Evolutionary conservation across 2,797 vertebrate genomes (phyloP).

Genomic region (Chrosomus eos): DNA sequence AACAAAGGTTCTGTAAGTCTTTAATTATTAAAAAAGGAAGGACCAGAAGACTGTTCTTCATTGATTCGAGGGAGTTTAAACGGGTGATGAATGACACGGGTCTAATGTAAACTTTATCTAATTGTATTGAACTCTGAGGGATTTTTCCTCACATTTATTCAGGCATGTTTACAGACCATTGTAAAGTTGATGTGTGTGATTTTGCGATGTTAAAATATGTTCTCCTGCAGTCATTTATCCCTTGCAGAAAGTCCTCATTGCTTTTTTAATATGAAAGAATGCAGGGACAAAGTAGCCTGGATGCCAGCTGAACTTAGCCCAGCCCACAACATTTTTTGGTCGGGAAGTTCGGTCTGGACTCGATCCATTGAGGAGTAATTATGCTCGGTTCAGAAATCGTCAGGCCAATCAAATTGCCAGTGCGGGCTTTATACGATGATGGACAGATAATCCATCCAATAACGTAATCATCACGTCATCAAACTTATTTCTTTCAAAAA

Average conservation of each 20-base stretch:
- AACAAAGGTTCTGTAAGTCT: slow-evolving; percentile 75
- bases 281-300: too few species aligned
- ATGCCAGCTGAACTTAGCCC: too few species aligned
- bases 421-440: too few species aligned
- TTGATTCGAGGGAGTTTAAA: slow-evolving; percentile 66
- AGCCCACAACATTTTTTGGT: too few species aligned
- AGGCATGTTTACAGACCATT: background rate
- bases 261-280: background rate
- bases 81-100: slow-evolving; percentile 11
- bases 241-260: background rate
- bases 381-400: too few species aligned
- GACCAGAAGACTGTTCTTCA: slow-evolving; percentile 62
- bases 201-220: background rate
- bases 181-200: background rate
- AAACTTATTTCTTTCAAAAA: too few species aligned
- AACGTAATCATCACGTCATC: too few species aligned
- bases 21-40: slow-evolving; percentile 77
- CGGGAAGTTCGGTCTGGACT: too few species aligned
- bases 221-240: background rate
- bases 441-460: too few species aligned
- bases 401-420: too few species aligned
- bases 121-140: slow-evolving; percentile 41
- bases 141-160: background rate
- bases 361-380: too few species aligned
- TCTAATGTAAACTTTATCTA: slow-evolving; percentile 47